Evolutionary conservation across 2,797 vertebrate genomes (phyloP).

Genomic region (Neosilurus mollespiculum): DNA sequence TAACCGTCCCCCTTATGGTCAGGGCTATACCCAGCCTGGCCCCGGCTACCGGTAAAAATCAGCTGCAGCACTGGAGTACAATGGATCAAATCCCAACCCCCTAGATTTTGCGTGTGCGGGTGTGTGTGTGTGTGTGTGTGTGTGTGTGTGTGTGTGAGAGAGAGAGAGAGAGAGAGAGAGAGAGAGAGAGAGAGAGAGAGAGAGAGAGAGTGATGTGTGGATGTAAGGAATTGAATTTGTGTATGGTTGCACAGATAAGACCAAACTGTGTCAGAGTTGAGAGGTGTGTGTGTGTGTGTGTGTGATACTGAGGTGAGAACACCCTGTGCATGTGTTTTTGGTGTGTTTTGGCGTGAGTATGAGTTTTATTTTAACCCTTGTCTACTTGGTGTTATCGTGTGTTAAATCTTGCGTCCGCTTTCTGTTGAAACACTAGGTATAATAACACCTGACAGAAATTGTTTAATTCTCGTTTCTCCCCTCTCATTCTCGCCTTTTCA

Average conservation of each 20-base stretch:
- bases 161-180: too few species aligned
- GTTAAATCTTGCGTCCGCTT: slow-evolving; percentile 47
- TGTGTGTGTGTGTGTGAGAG: slow-evolving; percentile 1
- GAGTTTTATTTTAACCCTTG: slow-evolving; percentile 50
- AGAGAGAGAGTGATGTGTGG: not conserved
- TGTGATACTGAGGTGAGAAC: not conserved
- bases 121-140: not conserved
- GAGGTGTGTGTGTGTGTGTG: slow-evolving; percentile 11
- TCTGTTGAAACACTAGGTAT: slow-evolving; percentile 58
- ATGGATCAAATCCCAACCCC: slow-evolving; percentile 47
- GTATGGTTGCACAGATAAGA: slow-evolving; percentile 51
- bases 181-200: too few species aligned
- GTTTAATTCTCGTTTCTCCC: slow-evolving; percentile 63
- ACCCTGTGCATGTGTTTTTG: slow-evolving; percentile 32
- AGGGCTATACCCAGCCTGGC: slow-evolving; percentile 92
- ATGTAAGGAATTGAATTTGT: slow-evolving; percentile 9
- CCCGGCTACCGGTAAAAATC: slow-evolving; percentile 86
- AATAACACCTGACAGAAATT: slow-evolving; percentile 53
- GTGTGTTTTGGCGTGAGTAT: slow-evolving; percentile 35
- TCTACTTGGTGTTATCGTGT: slow-evolving; percentile 51
- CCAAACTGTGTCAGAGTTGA: slow-evolving; percentile 44
- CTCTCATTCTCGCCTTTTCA: slow-evolving; percentile 18
- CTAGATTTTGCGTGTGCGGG: slow-evolving; percentile 42
- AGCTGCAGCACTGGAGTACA: slow-evolving; percentile 36
- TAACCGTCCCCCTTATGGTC: slow-evolving; percentile 88